Evolutionary conservation across 2,888 invertebrate genomes (phyloP), one percentile per base, ranked within the genome.

Genomic region (Leucozona laternaria): DNA sequence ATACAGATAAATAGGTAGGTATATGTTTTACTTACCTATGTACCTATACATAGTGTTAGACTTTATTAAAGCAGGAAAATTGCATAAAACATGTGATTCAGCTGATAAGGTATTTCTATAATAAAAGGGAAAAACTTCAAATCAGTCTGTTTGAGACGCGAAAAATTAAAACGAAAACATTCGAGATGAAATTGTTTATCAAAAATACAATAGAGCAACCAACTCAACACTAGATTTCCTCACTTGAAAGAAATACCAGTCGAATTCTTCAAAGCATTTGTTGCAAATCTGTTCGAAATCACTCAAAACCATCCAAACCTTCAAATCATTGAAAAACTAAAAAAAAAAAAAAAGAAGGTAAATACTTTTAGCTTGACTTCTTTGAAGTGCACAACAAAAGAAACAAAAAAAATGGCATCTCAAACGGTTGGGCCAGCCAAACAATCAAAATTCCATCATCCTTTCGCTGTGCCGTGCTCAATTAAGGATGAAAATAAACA

Each of bases 401-500:
- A n/a, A n/a, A n/a, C n/a, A 2, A 28, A 13, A 45, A 45, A 45
- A 64, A 64, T 64, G 40, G 64, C 20, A 20, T 55, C 72, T 70
- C 68, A 78, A 71, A 66, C 34, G 60, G 73, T 34, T 48, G 15
- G 45, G 48, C 43, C 75, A 79, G 57, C 70, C 75, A 82, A 86
- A 53, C 81, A 50, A 86, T 86, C 70, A 82, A 86, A 86, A 78
- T 86, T 82, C 86, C 82, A 82, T 64, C 55, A 57, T 78, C 82
- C 68, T 75, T 77, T 45, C 25, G 40, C 48, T 71, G 70, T 71
- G 37, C 40, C 64, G 70, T 82, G 71, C 78, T 86, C 82, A 82
- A 75, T 78, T 82, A 86, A 79, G 78, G 78, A 86, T 82, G 58
- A 86, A 82, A 82, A 75, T 79, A 86, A 86, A 86, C 85, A 81